Evolutionary conservation across 2,113 vertebrate genomes (phyloP).

Genomic region (Junco hyemalis): DNA sequence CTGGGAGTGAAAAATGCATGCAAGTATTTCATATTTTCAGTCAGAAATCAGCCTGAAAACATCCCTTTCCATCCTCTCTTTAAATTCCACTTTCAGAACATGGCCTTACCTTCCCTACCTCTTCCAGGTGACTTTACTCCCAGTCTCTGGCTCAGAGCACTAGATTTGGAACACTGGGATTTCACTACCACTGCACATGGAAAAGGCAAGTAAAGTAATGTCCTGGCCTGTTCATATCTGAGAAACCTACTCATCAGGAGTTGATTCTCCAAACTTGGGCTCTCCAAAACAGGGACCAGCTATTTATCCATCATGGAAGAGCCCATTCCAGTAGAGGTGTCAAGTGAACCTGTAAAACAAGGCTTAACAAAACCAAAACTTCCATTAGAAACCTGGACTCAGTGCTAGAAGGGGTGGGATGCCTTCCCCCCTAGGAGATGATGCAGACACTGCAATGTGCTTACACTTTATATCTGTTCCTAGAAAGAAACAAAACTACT

Average conservation of each 20-base stretch:
- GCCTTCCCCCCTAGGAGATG: too few relatives aligned
- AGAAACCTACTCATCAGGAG: not conserved
- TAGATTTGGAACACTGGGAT: not conserved
- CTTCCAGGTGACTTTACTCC: not conserved
- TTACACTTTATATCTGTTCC: not conserved
- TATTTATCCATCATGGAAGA: not conserved
- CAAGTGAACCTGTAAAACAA: not conserved
- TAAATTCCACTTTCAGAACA: not conserved
- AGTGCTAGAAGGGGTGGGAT: not conserved
- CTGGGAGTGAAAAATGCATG: not conserved
- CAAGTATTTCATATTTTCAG: not conserved
- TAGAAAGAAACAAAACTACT: not conserved
- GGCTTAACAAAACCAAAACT: not conserved
- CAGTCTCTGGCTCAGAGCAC: not conserved
- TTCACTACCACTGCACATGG: not conserved
- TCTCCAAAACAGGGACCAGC: not conserved
- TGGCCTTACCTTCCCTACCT: not conserved
- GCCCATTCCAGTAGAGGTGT: not conserved
- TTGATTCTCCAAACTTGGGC: not conserved
- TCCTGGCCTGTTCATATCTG: not conserved
- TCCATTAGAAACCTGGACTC: not conserved
- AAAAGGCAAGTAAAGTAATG: not conserved
- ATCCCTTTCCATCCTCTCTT: not conserved
- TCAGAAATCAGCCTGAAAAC: not conserved
- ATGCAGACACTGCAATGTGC: not conserved